Evolutionary conservation across 2,888 invertebrate species (phyloP).

Genomic region (Trichogramma evanescens): DNA sequence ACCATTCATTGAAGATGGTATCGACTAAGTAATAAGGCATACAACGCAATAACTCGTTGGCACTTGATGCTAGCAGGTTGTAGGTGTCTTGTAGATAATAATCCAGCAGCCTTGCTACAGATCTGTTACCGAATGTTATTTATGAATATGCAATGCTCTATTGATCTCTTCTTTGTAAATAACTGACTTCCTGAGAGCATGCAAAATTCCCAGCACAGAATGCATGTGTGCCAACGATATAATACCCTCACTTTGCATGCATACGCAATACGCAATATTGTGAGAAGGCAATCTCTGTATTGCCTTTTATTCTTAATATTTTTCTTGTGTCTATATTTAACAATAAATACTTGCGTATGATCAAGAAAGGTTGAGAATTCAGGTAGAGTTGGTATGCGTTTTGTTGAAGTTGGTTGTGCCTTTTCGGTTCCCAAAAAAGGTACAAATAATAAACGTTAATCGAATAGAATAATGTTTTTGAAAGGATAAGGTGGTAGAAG

Average conservation of each 20-base stretch:
- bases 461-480: slow-evolving; percentile 22
- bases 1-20: slow-evolving; percentile 25
- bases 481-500: slow-evolving; percentile 26
- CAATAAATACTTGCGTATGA: too few relatives aligned
- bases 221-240: slow-evolving; percentile 29
- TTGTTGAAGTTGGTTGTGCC: too few relatives aligned
- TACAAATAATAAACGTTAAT: slow-evolving; percentile 40
- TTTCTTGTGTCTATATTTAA: too few relatives aligned
- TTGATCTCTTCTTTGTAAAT: slow-evolving; percentile 23
- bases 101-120: slow-evolving; percentile 15
- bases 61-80: slow-evolving; percentile 20
- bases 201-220: slow-evolving; percentile 39
- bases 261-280: slow-evolving; percentile 12
- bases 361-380: too few relatives aligned
- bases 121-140: slow-evolving; percentile 25
- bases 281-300: background rate
- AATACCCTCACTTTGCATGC: slow-evolving; percentile 32
- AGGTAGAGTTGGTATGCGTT: too few relatives aligned
- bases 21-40: slow-evolving; percentile 19
- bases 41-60: slow-evolving; percentile 18
- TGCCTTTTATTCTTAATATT: slow-evolving; percentile 18
- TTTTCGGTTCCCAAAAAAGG: slow-evolving; percentile 30
- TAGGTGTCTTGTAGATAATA: slow-evolving; percentile 13
- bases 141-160: slow-evolving; percentile 36
- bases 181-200: slow-evolving; percentile 35